phyloP scores from a whole-genome alignment of 2,888 invertebrate species.

The Tachina fera region DNA sequence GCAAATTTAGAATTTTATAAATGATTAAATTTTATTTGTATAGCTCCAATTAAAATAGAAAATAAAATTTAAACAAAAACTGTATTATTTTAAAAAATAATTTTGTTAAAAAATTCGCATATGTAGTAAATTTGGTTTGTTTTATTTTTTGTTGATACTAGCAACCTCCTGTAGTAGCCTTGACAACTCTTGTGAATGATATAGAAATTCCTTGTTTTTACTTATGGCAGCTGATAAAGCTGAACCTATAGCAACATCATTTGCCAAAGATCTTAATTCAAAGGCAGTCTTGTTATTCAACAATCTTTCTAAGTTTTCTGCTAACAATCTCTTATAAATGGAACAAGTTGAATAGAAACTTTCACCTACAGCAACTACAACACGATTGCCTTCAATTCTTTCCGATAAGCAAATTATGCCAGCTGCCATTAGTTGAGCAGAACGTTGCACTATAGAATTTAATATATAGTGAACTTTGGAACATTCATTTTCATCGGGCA shows the following conservation, averaged over 20 bases:
- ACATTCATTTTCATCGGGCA: constrained; percentile 93
- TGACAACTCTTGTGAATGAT: constrained; percentile 7
- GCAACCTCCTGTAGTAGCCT: background rate
- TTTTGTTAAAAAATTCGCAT: too few relatives aligned
- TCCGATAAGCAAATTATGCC: constrained; percentile 93
- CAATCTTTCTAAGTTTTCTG: constrained; percentile 7
- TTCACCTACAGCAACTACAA: constrained; percentile 87
- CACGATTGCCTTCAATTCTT: constrained; percentile 91
- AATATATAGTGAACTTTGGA: constrained; percentile 95
- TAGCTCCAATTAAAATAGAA: too few relatives aligned
- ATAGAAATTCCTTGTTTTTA: constrained; percentile 30
- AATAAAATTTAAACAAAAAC: too few relatives aligned
- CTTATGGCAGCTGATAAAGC: constrained; percentile 35
- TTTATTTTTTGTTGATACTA: background rate
- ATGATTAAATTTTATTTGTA: background rate
- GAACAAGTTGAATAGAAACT: constrained; percentile 22
- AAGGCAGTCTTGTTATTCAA: constrained; percentile 4
- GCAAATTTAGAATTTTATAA: background rate
- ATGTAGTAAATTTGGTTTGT: background rate
- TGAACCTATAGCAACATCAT: constrained; percentile 34
- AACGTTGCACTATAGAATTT: constrained; percentile 93
- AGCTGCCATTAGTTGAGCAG: constrained; percentile 95
- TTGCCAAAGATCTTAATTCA: constrained; percentile 23
- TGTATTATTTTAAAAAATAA: too few relatives aligned
- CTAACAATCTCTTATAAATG: background rate